phyloP scores from a whole-genome alignment of 2,888 invertebrate genomes.

The Polydesmus complanatus region DNA sequence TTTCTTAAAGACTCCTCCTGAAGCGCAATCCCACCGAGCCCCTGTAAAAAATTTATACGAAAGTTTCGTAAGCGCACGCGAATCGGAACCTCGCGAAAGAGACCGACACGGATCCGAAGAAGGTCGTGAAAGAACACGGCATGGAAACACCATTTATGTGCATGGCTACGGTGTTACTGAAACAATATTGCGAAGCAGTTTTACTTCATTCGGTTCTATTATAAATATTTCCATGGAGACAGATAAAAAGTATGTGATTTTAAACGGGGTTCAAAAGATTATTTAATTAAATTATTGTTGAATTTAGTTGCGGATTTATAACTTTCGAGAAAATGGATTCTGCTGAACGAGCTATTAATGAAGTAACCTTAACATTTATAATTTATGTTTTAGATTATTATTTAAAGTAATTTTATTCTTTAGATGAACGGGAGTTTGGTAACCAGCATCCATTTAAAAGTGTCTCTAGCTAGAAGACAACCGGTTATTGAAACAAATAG shows the following conservation, averaged over 20 bases:
- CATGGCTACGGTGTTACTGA: conserved; percentile 64
- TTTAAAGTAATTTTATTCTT: conserved; percentile 15
- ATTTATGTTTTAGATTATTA: not conserved
- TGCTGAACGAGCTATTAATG: conserved; percentile 68
- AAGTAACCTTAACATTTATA: conserved; percentile 31
- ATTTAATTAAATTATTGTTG: conserved; percentile 8
- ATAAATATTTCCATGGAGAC: conserved; percentile 70
- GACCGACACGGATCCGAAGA: conserved; percentile 37
- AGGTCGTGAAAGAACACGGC: conserved; percentile 45
- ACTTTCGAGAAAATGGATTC: conserved; percentile 81
- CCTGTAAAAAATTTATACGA: conserved; percentile 45
- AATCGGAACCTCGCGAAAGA: conserved; percentile 39
- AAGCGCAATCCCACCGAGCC: conserved; percentile 18
- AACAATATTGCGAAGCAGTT: conserved; percentile 60
- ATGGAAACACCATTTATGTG: conserved; percentile 70
- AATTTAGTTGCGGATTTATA: conserved; percentile 70
- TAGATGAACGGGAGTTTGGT: conserved; percentile 60
- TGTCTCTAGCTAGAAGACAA: conserved; percentile 65
- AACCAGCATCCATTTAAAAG: conserved; percentile 58
- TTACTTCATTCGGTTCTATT: conserved; percentile 56
- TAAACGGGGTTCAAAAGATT: not conserved
- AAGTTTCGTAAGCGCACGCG: conserved; percentile 52
- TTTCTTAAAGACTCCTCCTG: not conserved
- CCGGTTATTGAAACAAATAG: conserved; percentile 59
- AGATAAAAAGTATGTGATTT: conserved; percentile 54